Evolutionary conservation across 1,140 invertebrate species (phyloP).

Genomic region (Wasmannia auropunctata): DNA sequence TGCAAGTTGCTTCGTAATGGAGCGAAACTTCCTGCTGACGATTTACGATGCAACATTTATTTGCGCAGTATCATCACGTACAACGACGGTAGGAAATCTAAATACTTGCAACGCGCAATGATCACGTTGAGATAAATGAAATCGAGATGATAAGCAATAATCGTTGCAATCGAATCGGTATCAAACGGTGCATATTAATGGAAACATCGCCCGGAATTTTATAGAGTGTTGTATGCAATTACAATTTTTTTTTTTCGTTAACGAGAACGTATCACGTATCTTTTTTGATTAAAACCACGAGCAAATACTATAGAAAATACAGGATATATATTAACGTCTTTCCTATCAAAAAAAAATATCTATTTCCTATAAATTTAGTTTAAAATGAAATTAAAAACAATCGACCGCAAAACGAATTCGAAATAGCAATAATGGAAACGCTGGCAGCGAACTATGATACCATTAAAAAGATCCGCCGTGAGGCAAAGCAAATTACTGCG

Average conservation of each 20-base stretch:
- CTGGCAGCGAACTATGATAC: not conserved
- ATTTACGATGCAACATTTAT: constrained; percentile 28
- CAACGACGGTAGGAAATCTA: constrained; percentile 17
- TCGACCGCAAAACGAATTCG: not conserved
- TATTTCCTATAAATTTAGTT: not conserved
- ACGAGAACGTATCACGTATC: constrained; percentile 1
- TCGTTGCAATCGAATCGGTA: constrained; percentile 27
- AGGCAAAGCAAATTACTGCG: constrained; percentile 50
- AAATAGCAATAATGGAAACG: constrained; percentile 31
- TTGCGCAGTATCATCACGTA: constrained; percentile 20
- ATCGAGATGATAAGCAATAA: constrained; percentile 36
- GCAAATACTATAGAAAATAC: not conserved
- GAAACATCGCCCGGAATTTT: not conserved
- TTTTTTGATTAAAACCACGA: not conserved
- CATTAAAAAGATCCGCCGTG: constrained; percentile 34
- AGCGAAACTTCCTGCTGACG: constrained; percentile 38
- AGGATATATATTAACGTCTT: not conserved
- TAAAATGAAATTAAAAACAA: constrained; percentile 20
- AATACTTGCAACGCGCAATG: constrained; percentile 8
- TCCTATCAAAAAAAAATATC: not conserved
- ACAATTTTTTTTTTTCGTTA: constrained; percentile 31
- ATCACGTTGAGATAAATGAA: constrained; percentile 38
- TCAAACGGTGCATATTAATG: constrained; percentile 30
- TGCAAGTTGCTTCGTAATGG: constrained; percentile 53
- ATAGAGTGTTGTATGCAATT: not conserved